phyloP scores from a whole-genome alignment of 2,797 vertebrate species.

The Liparis tanakae region DNA sequence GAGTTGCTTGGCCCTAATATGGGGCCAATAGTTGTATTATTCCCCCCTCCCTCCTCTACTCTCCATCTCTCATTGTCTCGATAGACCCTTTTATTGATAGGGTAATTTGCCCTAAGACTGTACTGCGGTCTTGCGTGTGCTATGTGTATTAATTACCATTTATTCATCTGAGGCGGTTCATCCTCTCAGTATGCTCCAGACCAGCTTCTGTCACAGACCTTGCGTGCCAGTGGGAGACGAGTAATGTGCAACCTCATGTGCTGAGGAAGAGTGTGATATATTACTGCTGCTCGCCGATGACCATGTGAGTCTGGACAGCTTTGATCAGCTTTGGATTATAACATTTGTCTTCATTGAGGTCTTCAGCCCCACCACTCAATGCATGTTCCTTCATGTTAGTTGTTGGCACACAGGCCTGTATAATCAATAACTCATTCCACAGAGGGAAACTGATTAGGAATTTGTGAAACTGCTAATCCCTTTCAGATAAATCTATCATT shows the following conservation, averaged over 20 bases:
- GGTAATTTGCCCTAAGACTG: conserved; percentile 78
- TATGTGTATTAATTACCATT: conserved; percentile 81
- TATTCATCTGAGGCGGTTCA: conserved; percentile 73
- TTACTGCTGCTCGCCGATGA: conserved; percentile 22
- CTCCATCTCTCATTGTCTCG: conserved; percentile 57
- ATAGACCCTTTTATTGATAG: conserved; percentile 71
- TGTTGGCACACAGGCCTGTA: conserved; percentile 4
- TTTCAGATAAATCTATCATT: conserved; percentile 39
- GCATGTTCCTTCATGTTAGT: conserved; percentile 10
- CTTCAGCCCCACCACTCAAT: neutral
- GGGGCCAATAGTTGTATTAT: neutral
- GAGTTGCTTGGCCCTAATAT: conserved; percentile 21
- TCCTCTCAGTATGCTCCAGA: conserved; percentile 58
- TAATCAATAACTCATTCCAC: conserved; percentile 61
- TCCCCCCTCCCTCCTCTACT: neutral
- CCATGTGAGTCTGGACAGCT: neutral
- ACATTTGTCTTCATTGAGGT: neutral
- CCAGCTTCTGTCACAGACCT: conserved; percentile 59
- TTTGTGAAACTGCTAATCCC: conserved; percentile 47
- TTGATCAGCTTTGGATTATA: conserved; percentile 6
- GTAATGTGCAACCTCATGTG: conserved; percentile 45
- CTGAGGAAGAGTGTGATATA: conserved; percentile 43
- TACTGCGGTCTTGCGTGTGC: conserved; percentile 64
- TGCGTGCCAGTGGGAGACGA: conserved; percentile 33
- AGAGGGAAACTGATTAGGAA: conserved; percentile 38